Evolutionary conservation across 1,140 invertebrate species (phyloP), one percentile per base, ranked within the genome.

Genomic region (Heliconius himera): DNA sequence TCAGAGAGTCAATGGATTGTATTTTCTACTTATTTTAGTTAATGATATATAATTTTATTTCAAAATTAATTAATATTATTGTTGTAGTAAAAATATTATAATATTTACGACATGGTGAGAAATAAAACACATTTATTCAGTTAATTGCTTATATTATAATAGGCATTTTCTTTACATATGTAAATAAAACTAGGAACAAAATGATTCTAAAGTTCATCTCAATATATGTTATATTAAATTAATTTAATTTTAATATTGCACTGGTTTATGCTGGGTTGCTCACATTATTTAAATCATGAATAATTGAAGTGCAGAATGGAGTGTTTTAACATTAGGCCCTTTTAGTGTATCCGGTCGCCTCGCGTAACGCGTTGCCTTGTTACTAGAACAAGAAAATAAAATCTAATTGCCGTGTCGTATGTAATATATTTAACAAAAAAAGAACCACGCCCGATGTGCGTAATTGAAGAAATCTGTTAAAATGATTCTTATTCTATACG

Each of bases 391-490:
- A 46, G 11, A 13, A 4, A 41, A 41, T 41, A 13, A 46, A 46
- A 26, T 26, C 1, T 1, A 26, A 26, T 26, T 26, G 26, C 26
- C 26, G 26, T 26, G 26, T 26, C 26, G 26, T 26, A n/a, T n/a
- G n/a, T n/a, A n/a, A n/a, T 36, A 6, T 46, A 66, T 66, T 66
- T 29, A 94, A 80, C 93, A 94, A 85, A 90, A 94, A 87, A 88
- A 93, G 83, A 94, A 94, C 93, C 93, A 94, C 8, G 88, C 89
- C 66, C 92, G 84, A 74, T 93, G 90, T 26, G 85, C 84, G 49
- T 90, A 91, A 77, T 90, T 94, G 74, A 93, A 94, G 85, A 94
- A 94, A 82, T 94, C 93, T 8, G 85, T 87, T 22, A 94, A 90
- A 84, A 94, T 90, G 74, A 92, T 90, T 73, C 90, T 89, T 89